Evolutionary conservation across 2,888 invertebrate species (phyloP).

Genomic region (Epinotia ramella): DNA sequence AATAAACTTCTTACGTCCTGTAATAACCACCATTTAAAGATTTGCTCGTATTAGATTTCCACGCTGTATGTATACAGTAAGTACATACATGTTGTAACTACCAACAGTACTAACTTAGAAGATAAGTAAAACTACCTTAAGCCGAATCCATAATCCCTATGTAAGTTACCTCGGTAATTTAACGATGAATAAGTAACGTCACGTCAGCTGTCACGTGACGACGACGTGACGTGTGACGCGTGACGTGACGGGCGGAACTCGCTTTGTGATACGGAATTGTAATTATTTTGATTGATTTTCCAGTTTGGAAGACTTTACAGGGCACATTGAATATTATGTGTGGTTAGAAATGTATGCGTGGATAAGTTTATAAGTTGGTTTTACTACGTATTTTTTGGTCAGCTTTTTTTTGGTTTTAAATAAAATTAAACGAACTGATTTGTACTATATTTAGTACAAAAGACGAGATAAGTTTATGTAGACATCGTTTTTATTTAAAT

Average conservation of each 20-base stretch:
- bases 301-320: not conserved
- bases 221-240: constrained; percentile 4
- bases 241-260: constrained; percentile 8
- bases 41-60: too few species aligned
- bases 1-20: too few species aligned
- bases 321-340: too few species aligned
- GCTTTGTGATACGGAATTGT: constrained; percentile 10
- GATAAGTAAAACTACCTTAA: not conserved
- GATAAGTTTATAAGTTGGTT: too few species aligned
- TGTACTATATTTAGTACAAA: not conserved
- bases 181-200: constrained; percentile 30
- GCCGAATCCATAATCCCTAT: not conserved
- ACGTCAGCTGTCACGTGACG: constrained; percentile 11
- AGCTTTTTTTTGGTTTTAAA: not conserved
- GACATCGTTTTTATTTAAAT: not conserved
- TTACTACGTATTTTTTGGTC: too few species aligned
- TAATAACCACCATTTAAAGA: too few species aligned
- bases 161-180: constrained; percentile 18
- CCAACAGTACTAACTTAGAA: not conserved
- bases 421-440: not conserved
- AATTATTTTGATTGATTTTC: constrained; percentile 25
- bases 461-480: not conserved
- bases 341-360: too few species aligned
- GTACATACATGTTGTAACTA: too few species aligned
- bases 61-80: too few species aligned